Evolutionary conservation across 2,113 vertebrate species (phyloP), one percentile per base, ranked within the genome.

Genomic region (Chionodraco myersi): DNA sequence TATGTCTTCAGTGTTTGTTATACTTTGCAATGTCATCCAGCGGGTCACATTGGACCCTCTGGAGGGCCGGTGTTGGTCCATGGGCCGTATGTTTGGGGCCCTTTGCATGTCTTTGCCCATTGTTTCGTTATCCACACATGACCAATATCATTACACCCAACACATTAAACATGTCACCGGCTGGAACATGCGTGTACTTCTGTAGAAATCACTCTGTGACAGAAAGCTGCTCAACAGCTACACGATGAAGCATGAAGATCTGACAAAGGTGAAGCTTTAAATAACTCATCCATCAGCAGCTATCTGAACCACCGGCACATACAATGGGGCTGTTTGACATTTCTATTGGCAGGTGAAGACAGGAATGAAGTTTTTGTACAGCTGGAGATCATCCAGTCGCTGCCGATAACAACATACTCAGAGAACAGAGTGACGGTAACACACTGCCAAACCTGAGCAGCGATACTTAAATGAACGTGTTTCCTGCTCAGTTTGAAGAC

Each of bases 301-400:
- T 26, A 45, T 47, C 49, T 12, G 8, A 11, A 6, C 0, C 4
- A 54, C 16, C 51, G 49, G 23, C 48, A 0, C 23, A 49, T 49
- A 1, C 44, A 7, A 18, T 14, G 23, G 49, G 0, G 7, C 41
- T 13, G 12, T 0, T 34, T 13, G 2, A 21, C 21, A 1, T 10
- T 26, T 26, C 2, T 12, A 6, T 18, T 21, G 0, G 0, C 0
- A 34, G 18, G 10, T 8, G 0, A 15, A 23, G 36, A 3, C 6
- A 36, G 51, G 66, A 71, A 56, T 13, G 51, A 56, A 10, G 21
- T 49, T 48, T 21, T 0, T 52, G 12, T 4, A 15, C n/a, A 18
- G 47, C 21, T 30, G 36, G 41, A 58, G 56, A 47, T 47, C 36
- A 13, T 26, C 10, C 13, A 8, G 18, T 74, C 45, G 16, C 47